phyloP scores from a whole-genome alignment of 2,797 vertebrate species.

The Natrix natrix region DNA sequence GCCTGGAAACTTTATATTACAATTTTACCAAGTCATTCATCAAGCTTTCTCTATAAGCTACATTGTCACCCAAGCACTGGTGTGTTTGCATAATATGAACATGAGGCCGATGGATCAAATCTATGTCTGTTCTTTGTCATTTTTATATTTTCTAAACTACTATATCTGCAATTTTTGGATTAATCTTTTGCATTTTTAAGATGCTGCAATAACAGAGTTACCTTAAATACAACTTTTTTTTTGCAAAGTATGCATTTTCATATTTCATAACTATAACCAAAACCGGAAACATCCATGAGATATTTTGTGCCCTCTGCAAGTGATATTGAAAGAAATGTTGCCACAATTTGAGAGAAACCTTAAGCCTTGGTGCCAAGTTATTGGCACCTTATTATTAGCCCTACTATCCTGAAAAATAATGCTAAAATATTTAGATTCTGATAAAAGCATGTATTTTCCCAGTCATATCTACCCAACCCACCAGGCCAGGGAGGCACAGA shows the following conservation, averaged over 20 bases:
- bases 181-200: background rate
- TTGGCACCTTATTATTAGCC: background rate
- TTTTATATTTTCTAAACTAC: background rate
- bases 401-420: constrained; percentile 38
- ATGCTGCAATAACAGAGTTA: background rate
- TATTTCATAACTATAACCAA: background rate
- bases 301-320: background rate
- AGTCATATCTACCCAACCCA: background rate
- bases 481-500: background rate
- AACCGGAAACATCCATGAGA: background rate
- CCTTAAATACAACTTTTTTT: background rate
- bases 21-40: background rate
- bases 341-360: background rate
- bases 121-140: background rate
- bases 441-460: constrained; percentile 8
- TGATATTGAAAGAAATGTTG: background rate
- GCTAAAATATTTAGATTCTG: constrained; percentile 29
- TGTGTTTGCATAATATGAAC: background rate
- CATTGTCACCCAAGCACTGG: background rate
- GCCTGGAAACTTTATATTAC: background rate
- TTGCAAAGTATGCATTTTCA: background rate
- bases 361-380: background rate
- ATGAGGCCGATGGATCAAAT: no score
- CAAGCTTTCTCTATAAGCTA: background rate
- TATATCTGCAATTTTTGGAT: background rate